phyloP scores from a whole-genome alignment of 2,888 invertebrate genomes.

The Germaria angustata region DNA sequence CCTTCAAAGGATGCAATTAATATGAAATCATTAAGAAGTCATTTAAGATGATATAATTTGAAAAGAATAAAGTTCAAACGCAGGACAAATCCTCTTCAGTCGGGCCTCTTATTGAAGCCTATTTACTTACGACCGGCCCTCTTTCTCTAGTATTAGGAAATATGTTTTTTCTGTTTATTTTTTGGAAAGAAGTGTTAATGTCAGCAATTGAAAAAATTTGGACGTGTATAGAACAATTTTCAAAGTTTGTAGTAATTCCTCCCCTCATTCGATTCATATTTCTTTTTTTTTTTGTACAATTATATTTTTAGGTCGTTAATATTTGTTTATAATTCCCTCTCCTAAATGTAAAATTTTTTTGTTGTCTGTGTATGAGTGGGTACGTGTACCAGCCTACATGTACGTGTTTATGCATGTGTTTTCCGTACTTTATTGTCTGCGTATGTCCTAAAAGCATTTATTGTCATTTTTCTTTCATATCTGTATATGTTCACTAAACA shows the following conservation, averaged over 20 bases:
- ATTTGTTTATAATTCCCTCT: constrained; percentile 52
- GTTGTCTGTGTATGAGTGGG: background rate
- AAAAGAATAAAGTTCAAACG: background rate
- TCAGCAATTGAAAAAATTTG: constrained; percentile 45
- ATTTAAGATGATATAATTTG: background rate
- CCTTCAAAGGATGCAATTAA: too few species aligned
- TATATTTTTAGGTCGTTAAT: constrained; percentile 44
- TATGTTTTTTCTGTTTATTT: background rate
- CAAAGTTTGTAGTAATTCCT: constrained; percentile 41
- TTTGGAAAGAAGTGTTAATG: constrained; percentile 50
- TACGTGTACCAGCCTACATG: background rate
- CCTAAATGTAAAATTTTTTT: background rate
- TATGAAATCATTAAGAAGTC: too few species aligned
- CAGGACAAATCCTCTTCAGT: background rate
- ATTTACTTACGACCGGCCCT: background rate
- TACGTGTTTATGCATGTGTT: background rate
- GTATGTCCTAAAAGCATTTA: constrained; percentile 55
- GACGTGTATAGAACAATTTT: background rate
- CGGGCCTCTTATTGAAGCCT: background rate
- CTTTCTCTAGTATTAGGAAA: background rate
- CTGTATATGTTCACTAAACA: constrained; percentile 33
- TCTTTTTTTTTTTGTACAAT: background rate
- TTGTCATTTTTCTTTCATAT: constrained; percentile 53
- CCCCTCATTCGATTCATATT: background rate
- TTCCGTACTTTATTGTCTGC: constrained; percentile 37